Evolutionary conservation across 2,888 invertebrate species (phyloP).

Genomic region (Drosophila borborema): DNA sequence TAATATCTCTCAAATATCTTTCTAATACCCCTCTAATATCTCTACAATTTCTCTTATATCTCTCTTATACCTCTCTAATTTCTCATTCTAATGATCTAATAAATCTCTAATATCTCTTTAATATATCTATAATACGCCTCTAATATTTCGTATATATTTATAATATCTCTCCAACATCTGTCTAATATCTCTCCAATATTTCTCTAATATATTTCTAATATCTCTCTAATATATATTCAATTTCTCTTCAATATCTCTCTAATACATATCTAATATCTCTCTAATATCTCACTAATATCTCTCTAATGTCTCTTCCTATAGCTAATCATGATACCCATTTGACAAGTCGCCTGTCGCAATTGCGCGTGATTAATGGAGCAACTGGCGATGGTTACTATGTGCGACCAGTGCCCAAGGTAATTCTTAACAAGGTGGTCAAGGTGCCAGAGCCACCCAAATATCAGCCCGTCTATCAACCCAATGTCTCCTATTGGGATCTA

Average conservation of each 20-base stretch:
- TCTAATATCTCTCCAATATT: too few species aligned
- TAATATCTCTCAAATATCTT: too few species aligned
- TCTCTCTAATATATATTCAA: too few species aligned
- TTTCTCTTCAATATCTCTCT: too few species aligned
- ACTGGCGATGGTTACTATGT: constrained; percentile 55
- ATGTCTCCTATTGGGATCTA: constrained; percentile 22
- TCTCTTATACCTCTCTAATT: too few species aligned
- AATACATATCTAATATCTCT: background rate
- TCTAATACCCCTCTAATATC: too few species aligned
- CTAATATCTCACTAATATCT: background rate
- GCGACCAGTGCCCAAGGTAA: background rate
- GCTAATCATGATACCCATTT: constrained; percentile 27
- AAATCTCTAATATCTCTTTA: too few species aligned
- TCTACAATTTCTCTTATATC: too few species aligned
- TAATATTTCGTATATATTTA: too few species aligned
- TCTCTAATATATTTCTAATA: background rate
- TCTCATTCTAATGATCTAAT: too few species aligned
- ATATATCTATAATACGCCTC: too few species aligned
- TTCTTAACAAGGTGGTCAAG: background rate
- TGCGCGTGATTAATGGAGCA: constrained; percentile 41
- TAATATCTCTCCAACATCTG: too few species aligned
- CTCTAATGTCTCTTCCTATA: background rate
- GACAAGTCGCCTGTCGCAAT: background rate
- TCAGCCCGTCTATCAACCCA: constrained; percentile 13
- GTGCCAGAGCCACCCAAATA: background rate